Evolutionary conservation across 2,888 invertebrate species (phyloP).

Genomic region (Artemia sinica): DNA sequence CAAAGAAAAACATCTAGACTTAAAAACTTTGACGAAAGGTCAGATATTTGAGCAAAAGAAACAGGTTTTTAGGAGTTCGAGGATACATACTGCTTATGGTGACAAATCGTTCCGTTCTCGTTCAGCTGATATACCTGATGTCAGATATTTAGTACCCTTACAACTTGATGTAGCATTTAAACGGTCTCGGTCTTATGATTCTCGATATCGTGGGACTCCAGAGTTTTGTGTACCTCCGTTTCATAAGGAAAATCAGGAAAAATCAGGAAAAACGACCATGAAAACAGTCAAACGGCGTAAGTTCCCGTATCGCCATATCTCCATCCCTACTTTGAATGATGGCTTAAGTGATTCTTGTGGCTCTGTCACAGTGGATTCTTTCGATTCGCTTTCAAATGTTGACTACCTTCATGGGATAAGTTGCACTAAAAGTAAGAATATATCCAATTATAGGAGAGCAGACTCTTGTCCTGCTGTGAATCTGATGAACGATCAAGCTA

Average conservation of each 20-base stretch:
- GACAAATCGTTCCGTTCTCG: not conserved
- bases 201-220: not conserved
- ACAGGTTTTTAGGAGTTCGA: not conserved
- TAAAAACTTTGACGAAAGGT: not conserved
- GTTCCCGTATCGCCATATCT: constrained; percentile 11
- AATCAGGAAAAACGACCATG: constrained; percentile 1
- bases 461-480: constrained; percentile 13
- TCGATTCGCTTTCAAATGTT: constrained; percentile 1
- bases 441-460: not conserved
- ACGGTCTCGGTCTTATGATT: not conserved
- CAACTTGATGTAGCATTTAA: not conserved
- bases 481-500: not conserved
- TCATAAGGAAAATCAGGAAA: not conserved
- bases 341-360: constrained; percentile 10
- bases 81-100: not conserved
- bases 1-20: not conserved
- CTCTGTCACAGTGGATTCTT: constrained; percentile 1
- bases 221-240: not conserved
- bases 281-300: constrained; percentile 7
- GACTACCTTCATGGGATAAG: constrained; percentile 5
- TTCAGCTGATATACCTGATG: constrained; percentile 4
- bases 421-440: not conserved
- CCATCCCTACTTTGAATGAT: not conserved
- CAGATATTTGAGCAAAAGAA: not conserved
- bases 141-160: not conserved